A percentile compares a stretch with the other conserved stretches of the same genome.
phyloP scores from a whole-genome alignment of 2,888 invertebrate species.

The Dynastes grantii region DNA sequence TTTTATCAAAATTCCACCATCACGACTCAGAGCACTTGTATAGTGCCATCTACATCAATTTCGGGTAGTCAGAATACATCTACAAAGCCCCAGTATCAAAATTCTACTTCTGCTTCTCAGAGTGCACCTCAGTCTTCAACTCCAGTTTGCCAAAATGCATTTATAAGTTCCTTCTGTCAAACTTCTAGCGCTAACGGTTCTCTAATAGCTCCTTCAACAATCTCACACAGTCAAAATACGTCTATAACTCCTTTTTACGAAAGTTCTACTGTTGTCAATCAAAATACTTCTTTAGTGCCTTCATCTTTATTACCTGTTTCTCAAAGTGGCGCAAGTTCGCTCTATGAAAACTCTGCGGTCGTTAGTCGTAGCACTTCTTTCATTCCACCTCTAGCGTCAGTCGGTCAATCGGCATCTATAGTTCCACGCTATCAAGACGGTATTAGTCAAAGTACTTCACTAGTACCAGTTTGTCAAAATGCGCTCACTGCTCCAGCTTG shows the following conservation, averaged over 20 bases:
- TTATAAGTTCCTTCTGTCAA: too few species aligned
- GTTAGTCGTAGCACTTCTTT: too few species aligned
- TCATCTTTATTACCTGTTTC: neutral
- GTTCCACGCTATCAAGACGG: neutral
- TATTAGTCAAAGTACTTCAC: neutral
- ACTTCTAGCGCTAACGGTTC: too few species aligned
- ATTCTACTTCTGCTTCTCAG: neutral
- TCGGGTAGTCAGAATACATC: neutral
- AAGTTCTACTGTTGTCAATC: neutral
- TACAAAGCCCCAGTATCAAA: neutral
- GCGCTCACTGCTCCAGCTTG: neutral
- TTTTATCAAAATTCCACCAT: neutral
- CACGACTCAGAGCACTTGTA: conserved; percentile 2
- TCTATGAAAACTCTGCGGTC: too few species aligned
- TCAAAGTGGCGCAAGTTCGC: neutral
- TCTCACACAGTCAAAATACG: too few species aligned
- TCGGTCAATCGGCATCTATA: neutral
- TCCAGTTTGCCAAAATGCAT: neutral
- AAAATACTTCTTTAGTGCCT: neutral
- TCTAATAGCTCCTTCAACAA: too few species aligned
- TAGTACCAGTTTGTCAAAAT: conserved; percentile 10
- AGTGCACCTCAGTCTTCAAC: neutral
- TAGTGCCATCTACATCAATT: conserved; percentile 3
- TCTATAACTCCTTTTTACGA: neutral
- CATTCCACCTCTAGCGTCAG: too few species aligned